Conservation (phyloP, 53 echinoderm and acorn worm genomes). For the Patiria pectinifera region DNA sequence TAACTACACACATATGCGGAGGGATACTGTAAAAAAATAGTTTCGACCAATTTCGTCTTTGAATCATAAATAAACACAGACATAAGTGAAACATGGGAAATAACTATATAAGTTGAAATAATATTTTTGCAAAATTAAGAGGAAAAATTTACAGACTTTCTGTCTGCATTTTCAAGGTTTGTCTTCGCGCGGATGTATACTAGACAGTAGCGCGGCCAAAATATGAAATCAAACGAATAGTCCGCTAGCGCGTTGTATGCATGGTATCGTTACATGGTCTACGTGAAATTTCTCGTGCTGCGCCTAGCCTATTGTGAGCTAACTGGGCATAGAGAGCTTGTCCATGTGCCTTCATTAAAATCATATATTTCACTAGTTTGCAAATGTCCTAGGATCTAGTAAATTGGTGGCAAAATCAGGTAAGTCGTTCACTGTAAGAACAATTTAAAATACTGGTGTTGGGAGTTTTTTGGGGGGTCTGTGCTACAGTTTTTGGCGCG, state of each 20-base stretch:
- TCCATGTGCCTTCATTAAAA: slow-evolving; percentile 45
- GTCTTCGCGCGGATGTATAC: slow-evolving; percentile 38
- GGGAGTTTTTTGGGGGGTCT: neutral
- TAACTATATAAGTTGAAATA: neutral
- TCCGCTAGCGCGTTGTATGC: slow-evolving; percentile 16
- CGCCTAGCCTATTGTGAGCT: slow-evolving; percentile 29
- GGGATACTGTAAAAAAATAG: slow-evolving; percentile 38
- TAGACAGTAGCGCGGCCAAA: slow-evolving; percentile 44
- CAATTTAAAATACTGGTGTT: neutral
- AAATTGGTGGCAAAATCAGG: slow-evolving; percentile 11
- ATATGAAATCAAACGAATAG: slow-evolving; percentile 59
- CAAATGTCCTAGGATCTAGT: neutral
- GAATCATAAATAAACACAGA: neutral
- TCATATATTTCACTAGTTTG: slow-evolving; percentile 25
- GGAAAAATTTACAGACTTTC: neutral
- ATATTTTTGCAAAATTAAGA: neutral
- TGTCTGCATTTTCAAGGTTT: neutral
- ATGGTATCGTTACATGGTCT: neutral
- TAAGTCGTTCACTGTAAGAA: slow-evolving; percentile 3
- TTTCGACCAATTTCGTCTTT: neutral
- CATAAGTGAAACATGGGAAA: neutral
- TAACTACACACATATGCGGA: slow-evolving; percentile 23
- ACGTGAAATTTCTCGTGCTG: neutral
- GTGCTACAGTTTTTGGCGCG: neutral
- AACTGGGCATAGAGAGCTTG: neutral